These are phyloP conservation scores for Vannuccia rotundouncinata DNA, from an alignment of 2,888 invertebrate genomes.

Conservation along the genomic window DNA sequence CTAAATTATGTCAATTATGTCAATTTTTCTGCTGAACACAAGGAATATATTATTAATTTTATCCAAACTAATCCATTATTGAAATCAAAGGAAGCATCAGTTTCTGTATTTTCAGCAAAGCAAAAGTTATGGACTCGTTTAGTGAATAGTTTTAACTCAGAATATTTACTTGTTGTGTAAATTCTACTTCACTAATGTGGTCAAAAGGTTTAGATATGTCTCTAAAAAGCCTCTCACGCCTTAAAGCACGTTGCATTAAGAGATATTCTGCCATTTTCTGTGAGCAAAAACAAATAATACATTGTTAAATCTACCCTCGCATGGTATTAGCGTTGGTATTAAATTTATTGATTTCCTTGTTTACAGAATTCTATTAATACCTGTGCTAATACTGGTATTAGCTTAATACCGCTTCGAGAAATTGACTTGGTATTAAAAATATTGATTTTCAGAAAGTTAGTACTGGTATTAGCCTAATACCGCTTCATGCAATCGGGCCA, in stretches of 20 bases:
- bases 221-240: not conserved
- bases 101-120: not conserved
- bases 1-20: conserved; percentile 22
- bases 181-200: not conserved
- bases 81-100: conserved; percentile 20
- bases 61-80: conserved; percentile 21
- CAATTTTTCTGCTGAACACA: conserved; percentile 22
- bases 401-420: not conserved
- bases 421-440: not conserved
- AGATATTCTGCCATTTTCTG: not conserved
- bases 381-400: not conserved
- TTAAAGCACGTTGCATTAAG: not conserved
- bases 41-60: conserved; percentile 32
- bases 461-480: not conserved
- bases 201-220: not conserved
- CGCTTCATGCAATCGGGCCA: not conserved
- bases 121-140: conserved; percentile 1
- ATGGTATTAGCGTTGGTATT: not conserved
- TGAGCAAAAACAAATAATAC: not conserved
- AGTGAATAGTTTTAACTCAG: not conserved
- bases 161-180: not conserved
- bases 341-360: not conserved
- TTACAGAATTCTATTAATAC: not conserved
- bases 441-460: not conserved
- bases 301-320: not conserved